Evolutionary conservation across 2,888 invertebrate genomes (phyloP), one percentile per base, ranked within the genome.

Genomic region (Trisateles emortualis): DNA sequence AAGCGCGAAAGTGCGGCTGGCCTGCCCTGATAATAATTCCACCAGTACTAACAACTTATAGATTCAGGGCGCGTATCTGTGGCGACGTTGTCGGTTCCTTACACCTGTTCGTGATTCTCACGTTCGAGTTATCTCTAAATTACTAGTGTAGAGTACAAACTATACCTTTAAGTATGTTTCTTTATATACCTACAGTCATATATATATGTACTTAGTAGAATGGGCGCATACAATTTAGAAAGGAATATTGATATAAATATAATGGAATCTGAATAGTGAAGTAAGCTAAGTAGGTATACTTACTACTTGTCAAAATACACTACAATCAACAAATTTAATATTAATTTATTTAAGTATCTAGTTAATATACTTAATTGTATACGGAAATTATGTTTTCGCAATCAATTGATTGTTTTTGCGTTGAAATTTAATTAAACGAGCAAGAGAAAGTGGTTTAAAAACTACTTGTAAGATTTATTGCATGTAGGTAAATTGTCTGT

Each of bases 31-130:
- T 26, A 26, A 22, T 51, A 49, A 52, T 62, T 52, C 50, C 54
- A 24, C 38, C 47, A 49, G 36, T 22, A 46, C 17, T 53, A 41
- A 59, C 45, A 43, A 41, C 49, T 54, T 48, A 57, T 53, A 66
- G 64, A 79, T 68, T 68, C 72, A 75, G 66, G 61, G 57, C 70
- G 74, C 71, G 73, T 70, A 66, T 57, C 56, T 63, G 49, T 54
- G 58, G 49, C 52, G 58, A 58, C 57, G 14, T 26, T 19, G 33
- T 44, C 19, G 61, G 69, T 72, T 71, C 67, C 55, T 64, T 45
- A 76, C 89, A 88, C 88, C 89, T 89, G 89, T 78, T 75, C 67
- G 64, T 59, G 68, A 76, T 87, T 89, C 89, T 83, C 89, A 89
- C 89, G 86, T 68, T 63, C 64, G 54, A 73, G 49, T 54, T 53